Base-by-base conservation (phyloP, 2,888 invertebrate genomes). In the Phortica okadai region DNA sequence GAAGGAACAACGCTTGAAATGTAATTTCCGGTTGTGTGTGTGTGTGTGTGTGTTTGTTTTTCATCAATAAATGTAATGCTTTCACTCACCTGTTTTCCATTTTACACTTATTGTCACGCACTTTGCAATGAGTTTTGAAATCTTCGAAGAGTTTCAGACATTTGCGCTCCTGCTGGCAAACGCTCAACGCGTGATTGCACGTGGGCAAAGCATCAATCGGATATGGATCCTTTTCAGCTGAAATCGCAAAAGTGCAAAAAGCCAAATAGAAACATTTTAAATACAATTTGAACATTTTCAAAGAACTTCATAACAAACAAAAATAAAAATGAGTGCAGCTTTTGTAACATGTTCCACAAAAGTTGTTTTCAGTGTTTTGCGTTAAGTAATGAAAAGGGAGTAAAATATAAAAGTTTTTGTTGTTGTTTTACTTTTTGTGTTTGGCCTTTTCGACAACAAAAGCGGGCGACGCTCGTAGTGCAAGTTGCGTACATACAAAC, bases 181-280 rank as follows among this genome's bases (percentile, higher is more conserved):
- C 96, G 87, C 94, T 95, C 87, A 96, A 93, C 67, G 97, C 97
- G 91, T 97, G 97, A 91, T 96, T 97, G 93, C 97, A 97, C 83
- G 96, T 96, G 79, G 97, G 97, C 90, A 97, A 93, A 77, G 97
- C 96, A 92, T 97, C 97, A 86, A 97, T 95, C 58, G 96, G 96
- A 92, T 96, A 96, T 78, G 96, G 96, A 93, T 97, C 97, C 93
- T 96, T 96, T 90, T 97, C 97, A 83, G 90, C 89, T 90, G 80
- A 79, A 67, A 75, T 21, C 67, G 21, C 2, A 45, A 6, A 45
- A 45, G 8, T 14, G 50, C 8, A 50, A 45, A 50, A 25, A 21
- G 45, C 21, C 6, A 11, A 44, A 2, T 69, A n/a, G 10, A 8
- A 69, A 45, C 50, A 69, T 45, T 69, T 11, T 11, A 69, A 64